Conservation (phyloP, 2,888 invertebrate species). For the Cosmia trapezina region DNA sequence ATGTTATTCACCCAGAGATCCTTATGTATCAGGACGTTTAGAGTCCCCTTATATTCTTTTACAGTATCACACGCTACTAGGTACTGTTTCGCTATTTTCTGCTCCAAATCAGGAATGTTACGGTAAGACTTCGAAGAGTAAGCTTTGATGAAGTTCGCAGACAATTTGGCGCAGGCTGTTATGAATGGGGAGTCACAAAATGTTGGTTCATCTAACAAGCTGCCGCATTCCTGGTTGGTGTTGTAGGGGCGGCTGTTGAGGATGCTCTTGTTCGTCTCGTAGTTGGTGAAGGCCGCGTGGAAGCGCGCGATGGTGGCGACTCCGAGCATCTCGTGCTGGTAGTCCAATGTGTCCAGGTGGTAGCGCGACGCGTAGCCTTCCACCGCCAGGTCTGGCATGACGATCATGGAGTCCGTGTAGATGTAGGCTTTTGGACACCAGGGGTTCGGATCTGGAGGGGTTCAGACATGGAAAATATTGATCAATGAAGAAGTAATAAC, state of each 20-base stretch:
- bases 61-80: conserved; percentile 75
- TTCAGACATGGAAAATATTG: not conserved
- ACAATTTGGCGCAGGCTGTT: conserved; percentile 76
- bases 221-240: conserved; percentile 69
- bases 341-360: conserved; percentile 70
- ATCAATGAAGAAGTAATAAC: not conserved
- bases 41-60: conserved; percentile 69
- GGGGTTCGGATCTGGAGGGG: conserved; percentile 71
- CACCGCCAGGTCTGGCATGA: conserved; percentile 80
- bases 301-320: conserved; percentile 77
- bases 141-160: conserved; percentile 72
- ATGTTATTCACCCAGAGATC: conserved; percentile 86
- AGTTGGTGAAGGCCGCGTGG: conserved; percentile 81
- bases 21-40: conserved; percentile 82
- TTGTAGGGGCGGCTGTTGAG: conserved; percentile 63
- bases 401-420: conserved; percentile 76
- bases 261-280: conserved; percentile 70
- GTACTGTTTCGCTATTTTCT: conserved; percentile 67
- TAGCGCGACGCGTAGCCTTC: conserved; percentile 75
- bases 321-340: conserved; percentile 72
- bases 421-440: conserved; percentile 78
- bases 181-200: conserved; percentile 78
- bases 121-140: conserved; percentile 74
- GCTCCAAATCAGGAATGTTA: conserved; percentile 69
- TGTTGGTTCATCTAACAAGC: conserved; percentile 72